Percentiles rank a stretch among this genome's conserved stretches.
phyloP scores from a whole-genome alignment of 1,140 invertebrate species.

The Oreohelix idahoensis region DNA sequence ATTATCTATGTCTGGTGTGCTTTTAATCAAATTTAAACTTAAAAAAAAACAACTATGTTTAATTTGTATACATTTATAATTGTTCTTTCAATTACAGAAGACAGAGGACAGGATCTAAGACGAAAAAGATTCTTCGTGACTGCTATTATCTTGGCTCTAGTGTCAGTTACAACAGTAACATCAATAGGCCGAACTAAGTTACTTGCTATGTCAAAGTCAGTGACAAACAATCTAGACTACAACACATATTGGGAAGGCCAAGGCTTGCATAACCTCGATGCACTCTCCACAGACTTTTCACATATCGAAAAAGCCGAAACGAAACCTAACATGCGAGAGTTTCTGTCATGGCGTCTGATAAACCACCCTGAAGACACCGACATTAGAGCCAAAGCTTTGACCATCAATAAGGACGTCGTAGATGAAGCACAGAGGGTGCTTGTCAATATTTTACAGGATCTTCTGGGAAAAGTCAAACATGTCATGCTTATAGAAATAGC shows the following conservation, averaged over 20 bases:
- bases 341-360: conserved; percentile 20
- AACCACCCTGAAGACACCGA: conserved; percentile 8
- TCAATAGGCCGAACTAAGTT: no score
- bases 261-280: background rate
- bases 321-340: background rate
- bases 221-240: no score
- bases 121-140: no score
- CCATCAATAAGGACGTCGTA: conserved; percentile 29
- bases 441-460: conserved; percentile 28
- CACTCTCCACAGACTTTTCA: background rate
- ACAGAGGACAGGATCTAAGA: no score
- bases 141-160: no score
- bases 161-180: no score
- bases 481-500: conserved; percentile 49
- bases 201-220: no score
- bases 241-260: background rate
- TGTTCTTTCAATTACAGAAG: no score
- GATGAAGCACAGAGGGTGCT: conserved; percentile 46
- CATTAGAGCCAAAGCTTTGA: conserved; percentile 13
- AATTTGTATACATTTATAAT: no score
- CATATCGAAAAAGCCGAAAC: background rate
- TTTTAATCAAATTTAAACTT: no score
- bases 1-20: no score
- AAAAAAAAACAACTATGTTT: no score
- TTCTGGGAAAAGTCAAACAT: conserved; percentile 29